These are phyloP conservation scores for Blera fallax DNA, from an alignment of 2,888 invertebrate species.

Conservation along the genomic window DNA sequence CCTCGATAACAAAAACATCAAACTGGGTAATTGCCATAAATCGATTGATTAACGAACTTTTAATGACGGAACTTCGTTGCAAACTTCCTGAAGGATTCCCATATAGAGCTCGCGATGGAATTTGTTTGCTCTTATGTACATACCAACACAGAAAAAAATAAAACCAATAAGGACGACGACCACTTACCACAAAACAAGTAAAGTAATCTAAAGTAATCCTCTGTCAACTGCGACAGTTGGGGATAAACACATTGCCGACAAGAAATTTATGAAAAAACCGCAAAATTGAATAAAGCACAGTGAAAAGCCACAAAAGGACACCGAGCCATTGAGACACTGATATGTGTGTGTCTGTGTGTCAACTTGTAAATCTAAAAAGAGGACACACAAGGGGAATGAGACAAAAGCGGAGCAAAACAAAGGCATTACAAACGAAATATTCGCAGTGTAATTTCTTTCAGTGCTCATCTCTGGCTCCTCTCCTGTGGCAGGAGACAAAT, in stretches of 20 bases:
- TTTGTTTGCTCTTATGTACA: not conserved
- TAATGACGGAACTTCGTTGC: conserved; percentile 29
- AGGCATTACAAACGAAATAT: conserved; percentile 25
- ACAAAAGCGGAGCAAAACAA: not conserved
- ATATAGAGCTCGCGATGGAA: not conserved
- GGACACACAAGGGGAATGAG: not conserved
- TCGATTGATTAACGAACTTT: conserved; percentile 64
- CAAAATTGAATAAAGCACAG: conserved; percentile 50
- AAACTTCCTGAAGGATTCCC: not conserved
- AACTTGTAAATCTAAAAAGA: conserved; percentile 32
- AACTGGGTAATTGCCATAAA: conserved; percentile 50
- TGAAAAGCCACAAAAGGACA: conserved; percentile 44
- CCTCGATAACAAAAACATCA: not conserved
- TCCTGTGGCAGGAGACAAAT: conserved; percentile 51
- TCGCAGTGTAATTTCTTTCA: conserved; percentile 51
- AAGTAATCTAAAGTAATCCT: conserved; percentile 19
- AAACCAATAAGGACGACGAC: not conserved
- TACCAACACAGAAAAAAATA: not conserved
- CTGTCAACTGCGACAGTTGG: conserved; percentile 1
- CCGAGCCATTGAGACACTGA: not conserved
- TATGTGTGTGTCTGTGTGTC: conserved; percentile 45
- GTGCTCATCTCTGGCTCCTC: conserved; percentile 31
- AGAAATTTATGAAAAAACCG: conserved; percentile 7
- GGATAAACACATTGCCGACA: conserved; percentile 4
- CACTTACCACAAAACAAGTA: not conserved